Base-by-base conservation (phyloP, 2,888 invertebrate species). In the Marasmarcha lunaedactyla region DNA sequence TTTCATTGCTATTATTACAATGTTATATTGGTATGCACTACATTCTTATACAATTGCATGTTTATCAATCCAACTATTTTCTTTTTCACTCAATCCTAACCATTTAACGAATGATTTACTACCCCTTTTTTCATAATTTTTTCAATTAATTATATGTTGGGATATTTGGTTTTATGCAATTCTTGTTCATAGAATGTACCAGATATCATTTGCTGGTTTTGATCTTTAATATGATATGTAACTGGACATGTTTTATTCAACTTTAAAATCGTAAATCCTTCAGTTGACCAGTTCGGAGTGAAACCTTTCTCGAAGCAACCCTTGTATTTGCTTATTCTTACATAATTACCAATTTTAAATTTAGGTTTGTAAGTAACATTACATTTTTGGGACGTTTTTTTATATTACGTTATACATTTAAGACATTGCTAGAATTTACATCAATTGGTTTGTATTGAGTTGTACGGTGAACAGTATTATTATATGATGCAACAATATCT, bases 111-210 rank as follows among this genome's bases (percentile, higher is more conserved):
- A 37, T 2, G 39, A 1, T 33, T 37, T 44, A 25, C 41, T 41
- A n/a, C 35, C 35, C 2, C n/a, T 30, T 25, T 38, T 25, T 33
- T 42, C n/a, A 42, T 27, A 10, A 42, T 41, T 46, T 57, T 61
- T 46, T 63, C 59, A 26, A 67, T 47, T 33, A 64, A 40, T 47
- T 59, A 63, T 15, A 59, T 41, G 36, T 63, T 46, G 1, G 57
- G 52, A 51, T 57, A 43, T 42, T 50, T 52, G 1, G 50, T 55
- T 48, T 57, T 57, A 39, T 49, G 51, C 9, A 64, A 36, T 53
- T 64, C 61, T 40, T 51, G 37, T 44, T 50, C 52, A 45, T 63
- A 64, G 47, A 64, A 64, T 9, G 50, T 46, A 27, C 61, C 61
- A 37, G 54, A 48, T 15, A 68, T 60, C 7, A 42, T 39, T 38